A percentile compares a stretch with the other conserved stretches of the same genome.
These are phyloP conservation scores for Eueremaeus valkanovi DNA, from an alignment of 2,888 invertebrate genomes.

Conservation along the genomic window DNA sequence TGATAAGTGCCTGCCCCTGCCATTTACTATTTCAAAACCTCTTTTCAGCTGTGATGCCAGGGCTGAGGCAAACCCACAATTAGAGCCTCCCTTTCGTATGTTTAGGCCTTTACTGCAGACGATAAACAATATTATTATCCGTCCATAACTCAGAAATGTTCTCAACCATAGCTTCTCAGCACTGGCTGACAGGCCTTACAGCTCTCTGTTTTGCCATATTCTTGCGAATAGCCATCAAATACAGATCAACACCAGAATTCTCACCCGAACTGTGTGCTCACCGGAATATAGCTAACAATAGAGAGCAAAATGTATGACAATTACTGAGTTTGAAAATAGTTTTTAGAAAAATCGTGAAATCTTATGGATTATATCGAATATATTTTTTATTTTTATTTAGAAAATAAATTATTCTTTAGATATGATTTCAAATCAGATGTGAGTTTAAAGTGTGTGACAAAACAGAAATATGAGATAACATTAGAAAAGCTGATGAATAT, in stretches of 20 bases:
- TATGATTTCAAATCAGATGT: no score
- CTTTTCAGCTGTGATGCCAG: not conserved
- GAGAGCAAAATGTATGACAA: not conserved
- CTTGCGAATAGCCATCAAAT: not conserved
- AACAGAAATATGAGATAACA: no score
- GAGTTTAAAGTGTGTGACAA: no score
- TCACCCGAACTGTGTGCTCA: not conserved
- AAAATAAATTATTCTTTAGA: no score
- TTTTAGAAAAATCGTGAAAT: no score
- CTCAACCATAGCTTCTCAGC: not conserved
- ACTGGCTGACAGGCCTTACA: not conserved
- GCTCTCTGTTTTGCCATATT: not conserved
- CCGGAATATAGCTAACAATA: not conserved
- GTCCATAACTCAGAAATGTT: not conserved
- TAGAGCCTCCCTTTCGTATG: conserved; percentile 22
- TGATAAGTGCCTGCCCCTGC: conserved; percentile 8
- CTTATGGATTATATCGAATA: no score
- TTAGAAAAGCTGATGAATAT: no score
- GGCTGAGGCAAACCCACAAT: conserved; percentile 11
- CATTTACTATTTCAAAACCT: conserved; percentile 3
- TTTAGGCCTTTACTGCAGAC: not conserved
- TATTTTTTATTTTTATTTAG: no score
- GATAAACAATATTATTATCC: conserved; percentile 23
- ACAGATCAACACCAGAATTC: not conserved
- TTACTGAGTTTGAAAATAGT: not conserved